Percentiles rank a stretch among this genome's conserved stretches.
These are phyloP conservation scores for Elephantulus edwardii DNA, from an alignment of 2,113 vertebrate genomes.

Conservation along the genomic window DNA sequence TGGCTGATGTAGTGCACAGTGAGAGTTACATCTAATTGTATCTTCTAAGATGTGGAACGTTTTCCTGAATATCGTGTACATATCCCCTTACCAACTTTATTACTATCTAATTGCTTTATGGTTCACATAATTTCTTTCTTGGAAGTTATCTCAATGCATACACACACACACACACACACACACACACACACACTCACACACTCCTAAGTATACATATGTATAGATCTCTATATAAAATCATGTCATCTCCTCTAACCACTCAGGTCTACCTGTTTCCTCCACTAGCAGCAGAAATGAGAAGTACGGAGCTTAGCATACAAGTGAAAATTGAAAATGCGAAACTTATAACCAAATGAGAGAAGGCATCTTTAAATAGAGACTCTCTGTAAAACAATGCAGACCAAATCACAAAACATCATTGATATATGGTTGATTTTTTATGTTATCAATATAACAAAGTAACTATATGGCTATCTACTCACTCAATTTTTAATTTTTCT, in stretches of 20 bases:
- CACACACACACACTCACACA: too few relatives aligned
- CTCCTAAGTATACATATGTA: too few relatives aligned
- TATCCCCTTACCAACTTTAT: slow-evolving; percentile 49
- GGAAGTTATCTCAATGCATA: background rate
- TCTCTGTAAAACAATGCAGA: slow-evolving; percentile 3
- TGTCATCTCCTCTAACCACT: background rate
- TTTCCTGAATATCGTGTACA: slow-evolving; percentile 77
- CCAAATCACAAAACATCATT: slow-evolving; percentile 17
- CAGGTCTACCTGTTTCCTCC: background rate
- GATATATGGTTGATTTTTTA: slow-evolving; percentile 48
- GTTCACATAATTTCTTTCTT: slow-evolving; percentile 47
- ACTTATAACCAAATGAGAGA: background rate
- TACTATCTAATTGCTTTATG: slow-evolving; percentile 30
- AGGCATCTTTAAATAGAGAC: background rate
- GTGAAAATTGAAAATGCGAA: background rate
- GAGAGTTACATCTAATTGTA: slow-evolving; percentile 43
- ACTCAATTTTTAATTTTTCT: slow-evolving; percentile 48
- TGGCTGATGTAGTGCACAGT: slow-evolving; percentile 50
- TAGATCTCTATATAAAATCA: background rate
- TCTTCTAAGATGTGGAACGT: slow-evolving; percentile 72
- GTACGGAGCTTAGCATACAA: background rate
- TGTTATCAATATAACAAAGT: slow-evolving; percentile 46
- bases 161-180: background rate
- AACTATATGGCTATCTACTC: slow-evolving; percentile 30
- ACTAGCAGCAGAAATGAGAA: background rate